These are phyloP conservation scores for Stylophora pistillata DNA, from an alignment of 64 coral and sea anemone genomes.

Conservation along the genomic window DNA sequence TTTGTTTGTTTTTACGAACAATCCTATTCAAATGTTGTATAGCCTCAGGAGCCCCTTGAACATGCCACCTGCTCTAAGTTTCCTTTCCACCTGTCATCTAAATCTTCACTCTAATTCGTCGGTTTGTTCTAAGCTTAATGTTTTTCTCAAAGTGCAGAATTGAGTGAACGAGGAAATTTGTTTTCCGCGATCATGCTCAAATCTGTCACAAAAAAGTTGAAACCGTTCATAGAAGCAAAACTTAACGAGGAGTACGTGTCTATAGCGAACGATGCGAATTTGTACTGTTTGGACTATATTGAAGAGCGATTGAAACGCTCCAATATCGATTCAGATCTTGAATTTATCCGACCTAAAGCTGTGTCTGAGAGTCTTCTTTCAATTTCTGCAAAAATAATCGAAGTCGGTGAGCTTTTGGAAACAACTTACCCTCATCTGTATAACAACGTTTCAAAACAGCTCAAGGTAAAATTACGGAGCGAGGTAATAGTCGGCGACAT, in stretches of 20 bases:
- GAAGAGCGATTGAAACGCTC: conserved; percentile 85
- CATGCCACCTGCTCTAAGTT: conserved; percentile 14
- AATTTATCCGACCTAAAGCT: conserved; percentile 75
- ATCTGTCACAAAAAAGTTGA: conserved; percentile 82
- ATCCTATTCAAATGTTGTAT: neutral
- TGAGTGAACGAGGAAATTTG: neutral
- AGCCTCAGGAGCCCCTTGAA: neutral
- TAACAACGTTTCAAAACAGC: conserved; percentile 82
- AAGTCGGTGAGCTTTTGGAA: conserved; percentile 85
- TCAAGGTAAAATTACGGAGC: conserved; percentile 78
- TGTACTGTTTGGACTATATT: conserved; percentile 94
- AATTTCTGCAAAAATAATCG: conserved; percentile 79
- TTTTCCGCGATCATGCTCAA: conserved; percentile 58
- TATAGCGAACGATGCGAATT: conserved; percentile 86
- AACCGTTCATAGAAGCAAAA: conserved; percentile 81
- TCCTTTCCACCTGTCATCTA: conserved; percentile 24
- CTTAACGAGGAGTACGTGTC: conserved; percentile 85
- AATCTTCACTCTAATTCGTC: neutral
- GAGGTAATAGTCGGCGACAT: conserved; percentile 90
- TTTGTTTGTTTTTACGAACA: neutral
- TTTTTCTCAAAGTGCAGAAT: conserved; percentile 5
- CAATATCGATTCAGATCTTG: conserved; percentile 77
- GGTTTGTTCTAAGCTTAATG: neutral
- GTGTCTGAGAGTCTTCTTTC: conserved; percentile 47
- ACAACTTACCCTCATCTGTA: conserved; percentile 80